Evolutionary conservation across 2,113 vertebrate species (phyloP).

Genomic region (Excalfactoria chinensis): DNA sequence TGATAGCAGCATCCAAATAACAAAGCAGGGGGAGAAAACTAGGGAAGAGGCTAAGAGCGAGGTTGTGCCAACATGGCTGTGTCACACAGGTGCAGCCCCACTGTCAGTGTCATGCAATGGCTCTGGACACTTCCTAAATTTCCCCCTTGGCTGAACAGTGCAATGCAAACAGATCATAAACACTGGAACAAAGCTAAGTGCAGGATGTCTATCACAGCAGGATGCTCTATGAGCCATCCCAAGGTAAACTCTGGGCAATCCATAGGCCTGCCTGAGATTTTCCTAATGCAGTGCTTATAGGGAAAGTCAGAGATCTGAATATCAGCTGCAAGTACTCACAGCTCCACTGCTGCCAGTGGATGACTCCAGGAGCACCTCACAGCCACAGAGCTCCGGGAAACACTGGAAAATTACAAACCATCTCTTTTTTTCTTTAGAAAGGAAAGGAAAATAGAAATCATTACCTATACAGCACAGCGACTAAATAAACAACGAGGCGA

Average conservation of each 20-base stretch:
- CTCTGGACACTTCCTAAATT: not conserved
- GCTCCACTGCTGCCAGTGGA: not conserved
- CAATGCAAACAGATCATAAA: not conserved
- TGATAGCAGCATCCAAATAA: not conserved
- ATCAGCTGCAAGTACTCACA: not conserved
- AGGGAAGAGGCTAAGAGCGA: not conserved
- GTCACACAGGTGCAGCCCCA: no score
- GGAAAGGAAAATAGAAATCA: constrained; percentile 39
- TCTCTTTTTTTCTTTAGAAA: not conserved
- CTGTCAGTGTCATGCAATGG: not conserved
- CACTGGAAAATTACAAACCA: not conserved
- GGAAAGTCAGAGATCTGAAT: not conserved
- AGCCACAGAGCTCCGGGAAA: not conserved
- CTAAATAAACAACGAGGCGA: constrained; percentile 72
- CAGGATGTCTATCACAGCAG: not conserved
- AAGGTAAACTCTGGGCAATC: not conserved
- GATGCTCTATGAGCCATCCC: not conserved
- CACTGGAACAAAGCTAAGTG: not conserved
- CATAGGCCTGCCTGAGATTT: not conserved
- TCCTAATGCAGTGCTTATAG: not conserved
- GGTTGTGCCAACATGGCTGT: not conserved
- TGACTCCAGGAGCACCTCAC: not conserved
- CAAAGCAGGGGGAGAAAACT: not conserved
- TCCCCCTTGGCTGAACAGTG: not conserved
- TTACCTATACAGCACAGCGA: constrained; percentile 78